Evolutionary conservation across 64 coral and sea anemone species (phyloP).

Genomic region (Montipora capricornis): DNA sequence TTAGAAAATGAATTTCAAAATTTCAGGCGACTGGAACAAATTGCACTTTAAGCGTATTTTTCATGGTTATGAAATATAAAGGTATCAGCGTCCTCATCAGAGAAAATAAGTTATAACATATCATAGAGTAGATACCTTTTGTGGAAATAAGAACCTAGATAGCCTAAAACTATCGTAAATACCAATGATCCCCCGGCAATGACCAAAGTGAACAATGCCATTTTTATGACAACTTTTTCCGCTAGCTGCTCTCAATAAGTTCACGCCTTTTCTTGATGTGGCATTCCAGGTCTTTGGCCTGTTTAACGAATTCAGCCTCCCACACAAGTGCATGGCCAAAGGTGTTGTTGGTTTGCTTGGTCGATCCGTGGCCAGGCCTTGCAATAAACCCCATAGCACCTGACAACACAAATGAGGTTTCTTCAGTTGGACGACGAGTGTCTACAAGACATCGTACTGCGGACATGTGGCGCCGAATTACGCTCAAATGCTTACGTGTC

Average conservation of each 20-base stretch:
- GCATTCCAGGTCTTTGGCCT: constrained; percentile 43
- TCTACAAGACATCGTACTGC: constrained; percentile 83
- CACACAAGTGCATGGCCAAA: constrained; percentile 84
- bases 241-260: background rate
- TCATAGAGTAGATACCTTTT: no score
- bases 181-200: no score
- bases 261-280: constrained; percentile 24
- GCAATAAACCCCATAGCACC: constrained; percentile 91
- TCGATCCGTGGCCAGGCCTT: constrained; percentile 59
- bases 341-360: constrained; percentile 41
- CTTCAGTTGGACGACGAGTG: constrained; percentile 41
- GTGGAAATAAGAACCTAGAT: no score
- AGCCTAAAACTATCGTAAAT: no score
- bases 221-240: background rate
- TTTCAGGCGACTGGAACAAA: no score
- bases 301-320: constrained; percentile 82
- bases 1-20: no score
- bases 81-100: no score
- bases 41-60: no score
- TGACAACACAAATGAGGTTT: constrained; percentile 71
- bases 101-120: no score
- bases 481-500: constrained; percentile 61
- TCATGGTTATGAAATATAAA: no score
- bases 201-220: background rate
- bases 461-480: constrained; percentile 82